A percentile compares a stretch with the other conserved stretches of the same genome.
phyloP scores from a whole-genome alignment of 2,113 vertebrate species.

The Hydrolagus affinis region DNA sequence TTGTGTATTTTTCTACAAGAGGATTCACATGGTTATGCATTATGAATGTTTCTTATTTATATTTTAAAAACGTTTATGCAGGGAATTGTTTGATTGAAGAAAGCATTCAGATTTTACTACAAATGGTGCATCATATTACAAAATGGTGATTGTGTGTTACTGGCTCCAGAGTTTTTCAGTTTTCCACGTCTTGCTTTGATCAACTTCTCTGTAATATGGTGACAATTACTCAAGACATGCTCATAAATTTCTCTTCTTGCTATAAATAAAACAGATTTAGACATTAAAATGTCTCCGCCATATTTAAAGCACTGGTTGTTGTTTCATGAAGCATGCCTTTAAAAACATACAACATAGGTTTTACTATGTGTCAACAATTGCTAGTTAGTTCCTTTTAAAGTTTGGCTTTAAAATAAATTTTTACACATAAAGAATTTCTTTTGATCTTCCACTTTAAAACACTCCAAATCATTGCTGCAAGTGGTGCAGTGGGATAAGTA shows the following conservation, averaged over 20 bases:
- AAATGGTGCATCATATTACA: neutral
- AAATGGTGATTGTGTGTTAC: neutral
- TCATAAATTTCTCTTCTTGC: neutral
- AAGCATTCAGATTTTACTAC: neutral
- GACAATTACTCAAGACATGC: neutral
- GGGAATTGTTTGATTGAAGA: too few relatives aligned
- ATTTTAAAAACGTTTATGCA: too few relatives aligned
- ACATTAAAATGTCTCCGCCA: neutral
- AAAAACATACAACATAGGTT: neutral
- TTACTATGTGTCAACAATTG: neutral
- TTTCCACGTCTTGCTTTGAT: neutral
- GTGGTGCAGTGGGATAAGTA: neutral
- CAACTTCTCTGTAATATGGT: neutral
- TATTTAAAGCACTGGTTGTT: neutral
- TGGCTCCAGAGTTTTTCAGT: neutral
- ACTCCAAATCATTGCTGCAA: neutral
- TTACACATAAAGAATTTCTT: neutral
- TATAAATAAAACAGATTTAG: neutral
- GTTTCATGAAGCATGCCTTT: neutral
- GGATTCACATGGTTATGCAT: too few relatives aligned
- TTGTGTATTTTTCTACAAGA: too few relatives aligned
- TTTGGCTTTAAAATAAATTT: neutral
- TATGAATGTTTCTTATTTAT: too few relatives aligned
- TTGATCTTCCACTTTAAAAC: neutral
- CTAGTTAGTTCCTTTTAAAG: neutral